A percentile compares a stretch with the other conserved stretches of the same genome.
phyloP scores from a whole-genome alignment of 2,888 invertebrate species.

The Geophilus truncorum region DNA sequence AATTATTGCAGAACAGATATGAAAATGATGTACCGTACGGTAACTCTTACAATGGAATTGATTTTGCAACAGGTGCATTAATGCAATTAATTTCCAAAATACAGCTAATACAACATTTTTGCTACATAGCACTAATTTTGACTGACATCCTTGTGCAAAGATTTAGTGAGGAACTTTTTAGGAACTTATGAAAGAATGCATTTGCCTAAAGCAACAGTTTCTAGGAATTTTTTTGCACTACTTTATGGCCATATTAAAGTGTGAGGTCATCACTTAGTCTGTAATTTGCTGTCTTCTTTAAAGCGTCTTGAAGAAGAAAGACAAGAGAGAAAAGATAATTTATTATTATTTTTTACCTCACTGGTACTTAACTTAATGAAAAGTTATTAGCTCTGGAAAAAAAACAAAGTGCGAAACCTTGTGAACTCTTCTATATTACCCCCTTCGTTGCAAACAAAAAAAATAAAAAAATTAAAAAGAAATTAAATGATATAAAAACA shows the following conservation, averaged over 20 bases:
- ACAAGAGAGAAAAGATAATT: background rate
- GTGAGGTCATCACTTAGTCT: conserved; percentile 16
- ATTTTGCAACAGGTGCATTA: no score
- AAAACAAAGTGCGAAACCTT: background rate
- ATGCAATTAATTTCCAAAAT: no score
- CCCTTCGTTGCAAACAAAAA: background rate
- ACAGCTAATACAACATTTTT: no score
- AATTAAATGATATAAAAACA: background rate
- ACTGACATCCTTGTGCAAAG: background rate
- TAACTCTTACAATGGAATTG: no score
- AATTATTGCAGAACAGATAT: no score
- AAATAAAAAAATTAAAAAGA: background rate
- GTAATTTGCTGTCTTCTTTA: conserved; percentile 20
- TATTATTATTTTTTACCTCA: conserved; percentile 14
- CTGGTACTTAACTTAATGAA: conserved; percentile 10
- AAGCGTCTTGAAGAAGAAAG: background rate
- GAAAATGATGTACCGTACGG: no score
- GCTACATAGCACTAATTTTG: background rate
- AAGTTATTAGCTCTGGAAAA: background rate
- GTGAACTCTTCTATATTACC: background rate
- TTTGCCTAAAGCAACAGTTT: background rate
- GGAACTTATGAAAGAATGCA: background rate
- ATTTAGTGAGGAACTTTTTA: background rate
- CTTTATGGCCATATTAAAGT: conserved; percentile 16
- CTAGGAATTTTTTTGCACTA: background rate